Base-by-base conservation (phyloP, 2,113 vertebrate genomes). In the Raphicerus campestris region DNA sequence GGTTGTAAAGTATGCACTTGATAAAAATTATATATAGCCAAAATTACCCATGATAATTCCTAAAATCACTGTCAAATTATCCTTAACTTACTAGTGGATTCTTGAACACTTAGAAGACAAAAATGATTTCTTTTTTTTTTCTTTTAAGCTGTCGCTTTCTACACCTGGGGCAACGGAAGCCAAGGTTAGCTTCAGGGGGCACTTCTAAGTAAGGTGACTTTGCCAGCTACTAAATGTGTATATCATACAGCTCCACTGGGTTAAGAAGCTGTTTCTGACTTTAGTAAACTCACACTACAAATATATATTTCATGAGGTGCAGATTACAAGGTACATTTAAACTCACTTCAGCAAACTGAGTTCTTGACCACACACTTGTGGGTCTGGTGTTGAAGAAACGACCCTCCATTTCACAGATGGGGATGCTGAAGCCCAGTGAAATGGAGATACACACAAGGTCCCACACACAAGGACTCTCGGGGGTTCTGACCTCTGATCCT, bases 31-130 rank as follows among this genome's bases (percentile, higher is more conserved):
- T 26, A 51, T 26, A n/a, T 58, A 61, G 45, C 73, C 60, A 97
- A 86, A 70, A 93, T 83, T 92, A 87, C 61, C 87, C 84, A 19
- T 78, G 77, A 87, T 96, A 90, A 92, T 77, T 70, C 81, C 90
- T 75, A 87, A 96, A 92, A 80, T 91, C 90, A 89, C 51, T 73
- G 80, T 92, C 20, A 84, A 92, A 91, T 77, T 70, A 95, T 28
- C 75, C 53, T 63, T 93, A 81, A 75, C 84, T 16, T 60, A 89
- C n/a, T 16, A 66, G 20, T 93, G 86, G 89, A 60, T 84, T 84
- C 28, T 77, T 61, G 24, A 55, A 92, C 35, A 35, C 35, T 82
- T 77, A 82, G 88, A 83, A 60, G n/a, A 7, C 10, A 32, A 88
- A 60, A 89, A 55, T 17, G 58, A 87, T 83, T 93, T 94, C 13